A percentile compares a stretch with the other conserved stretches of the same genome.
These are phyloP conservation scores for Luperina testacea DNA, from an alignment of 2,888 invertebrate species.

Conservation along the genomic window DNA sequence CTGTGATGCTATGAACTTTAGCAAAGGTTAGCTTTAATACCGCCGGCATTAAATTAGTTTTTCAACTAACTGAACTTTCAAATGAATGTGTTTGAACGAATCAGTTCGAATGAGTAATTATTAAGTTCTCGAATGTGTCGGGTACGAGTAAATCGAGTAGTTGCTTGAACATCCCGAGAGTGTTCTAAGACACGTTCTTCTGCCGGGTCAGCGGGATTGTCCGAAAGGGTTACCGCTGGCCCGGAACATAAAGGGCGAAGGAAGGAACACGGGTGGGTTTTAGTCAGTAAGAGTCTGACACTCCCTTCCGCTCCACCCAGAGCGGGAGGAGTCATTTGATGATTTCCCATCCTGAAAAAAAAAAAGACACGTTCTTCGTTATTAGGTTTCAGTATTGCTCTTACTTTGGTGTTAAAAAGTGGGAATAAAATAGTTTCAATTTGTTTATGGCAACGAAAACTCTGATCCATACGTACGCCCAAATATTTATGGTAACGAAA, in stretches of 20 bases:
- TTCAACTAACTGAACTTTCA: conserved; percentile 42
- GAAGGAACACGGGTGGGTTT: no score
- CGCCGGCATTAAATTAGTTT: conserved; percentile 53
- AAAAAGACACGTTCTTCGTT: conserved; percentile 9
- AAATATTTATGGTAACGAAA: background rate
- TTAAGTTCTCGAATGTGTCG: conserved; percentile 42
- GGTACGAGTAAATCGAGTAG: conserved; percentile 35
- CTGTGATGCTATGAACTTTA: conserved; percentile 33
- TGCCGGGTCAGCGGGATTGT: no score
- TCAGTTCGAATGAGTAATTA: conserved; percentile 55
- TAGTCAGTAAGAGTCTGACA: no score
- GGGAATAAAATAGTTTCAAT: background rate
- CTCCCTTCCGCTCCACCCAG: no score
- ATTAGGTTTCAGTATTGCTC: conserved; percentile 15
- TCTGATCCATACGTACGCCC: background rate
- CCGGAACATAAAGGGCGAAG: no score
- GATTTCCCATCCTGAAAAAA: no score
- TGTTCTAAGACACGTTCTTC: conserved; percentile 3
- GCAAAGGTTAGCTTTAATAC: conserved; percentile 42
- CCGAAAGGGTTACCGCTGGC: no score
- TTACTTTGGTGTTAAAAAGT: conserved; percentile 15
- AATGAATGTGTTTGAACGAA: conserved; percentile 34
- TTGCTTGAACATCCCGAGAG: conserved; percentile 11
- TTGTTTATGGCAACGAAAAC: background rate
- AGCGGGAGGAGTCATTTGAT: no score